A percentile compares a stretch with the other conserved stretches of the same genome.
These are phyloP conservation scores for honey bee (Apis mellifera) DNA, from an alignment of 1,140 invertebrate genomes.

Conservation along the genomic window DNA sequence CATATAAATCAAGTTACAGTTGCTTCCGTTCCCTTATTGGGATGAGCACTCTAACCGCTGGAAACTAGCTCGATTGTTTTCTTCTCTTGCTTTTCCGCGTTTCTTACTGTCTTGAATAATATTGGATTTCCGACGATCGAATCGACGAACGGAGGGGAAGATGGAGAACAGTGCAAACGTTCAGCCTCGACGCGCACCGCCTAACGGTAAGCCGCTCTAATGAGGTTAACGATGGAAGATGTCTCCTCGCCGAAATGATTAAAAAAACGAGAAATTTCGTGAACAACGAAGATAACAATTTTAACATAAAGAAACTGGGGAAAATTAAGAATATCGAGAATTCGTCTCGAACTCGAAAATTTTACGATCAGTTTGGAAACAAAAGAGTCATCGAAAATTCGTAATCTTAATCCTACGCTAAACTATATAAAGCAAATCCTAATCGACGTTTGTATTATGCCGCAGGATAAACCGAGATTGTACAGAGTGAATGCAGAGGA, in stretches of 20 bases:
- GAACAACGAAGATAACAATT: neutral
- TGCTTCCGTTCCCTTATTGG: slow-evolving; percentile 61
- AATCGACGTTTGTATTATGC: slow-evolving; percentile 32
- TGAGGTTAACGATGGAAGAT: neutral
- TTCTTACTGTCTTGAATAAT: slow-evolving; percentile 38
- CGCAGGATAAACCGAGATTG: slow-evolving; percentile 41
- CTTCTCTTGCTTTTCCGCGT: slow-evolving; percentile 25
- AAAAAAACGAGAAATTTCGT: neutral
- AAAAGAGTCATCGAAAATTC: too few relatives aligned
- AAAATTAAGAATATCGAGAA: neutral
- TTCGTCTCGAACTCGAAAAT: neutral
- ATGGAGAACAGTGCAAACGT: slow-evolving; percentile 22
- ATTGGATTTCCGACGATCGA: slow-evolving; percentile 36
- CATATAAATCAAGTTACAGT: slow-evolving; percentile 71
- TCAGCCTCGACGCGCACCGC: neutral
- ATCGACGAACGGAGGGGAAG: neutral
- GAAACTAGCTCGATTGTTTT: slow-evolving; percentile 55
- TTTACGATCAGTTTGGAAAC: neutral
- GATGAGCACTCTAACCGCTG: slow-evolving; percentile 53
- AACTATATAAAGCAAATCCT: too few relatives aligned
- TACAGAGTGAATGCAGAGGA: slow-evolving; percentile 43
- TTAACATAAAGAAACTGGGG: too few relatives aligned
- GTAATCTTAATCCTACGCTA: too few relatives aligned
- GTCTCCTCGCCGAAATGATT: too few relatives aligned
- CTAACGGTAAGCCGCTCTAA: neutral